Base-by-base conservation (phyloP, 1,140 invertebrate species). In the Parasteatoda tepidariorum region DNA sequence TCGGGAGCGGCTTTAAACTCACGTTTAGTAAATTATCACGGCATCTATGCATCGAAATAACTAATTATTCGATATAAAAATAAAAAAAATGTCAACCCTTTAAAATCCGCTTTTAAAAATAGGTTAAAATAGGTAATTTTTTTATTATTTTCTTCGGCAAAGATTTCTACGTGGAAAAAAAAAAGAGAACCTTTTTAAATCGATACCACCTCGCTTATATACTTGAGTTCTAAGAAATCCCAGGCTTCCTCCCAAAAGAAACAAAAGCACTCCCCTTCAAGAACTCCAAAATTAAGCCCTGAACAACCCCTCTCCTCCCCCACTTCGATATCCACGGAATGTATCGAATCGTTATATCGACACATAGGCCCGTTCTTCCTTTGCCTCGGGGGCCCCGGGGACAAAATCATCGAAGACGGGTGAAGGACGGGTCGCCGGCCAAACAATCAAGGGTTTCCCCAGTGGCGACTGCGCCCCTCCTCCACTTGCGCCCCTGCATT, bases 361-460 rank as follows among this genome's bases (percentile, higher is more conserved):
- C 30, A 64, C 61, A 64, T 28, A 7, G 9, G 31, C 13, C 26
- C 13, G 61, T 6, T 9, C n/a, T 15, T 11, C n/a, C 9, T 64
- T n/a, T 30, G 26, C 61, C 28, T n/a, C 26, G 61, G n/a, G 61
- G 61, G 26, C 61, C 28, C 30, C 26, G 61, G n/a, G 61, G 61
- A 26, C 61, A 64, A 64, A 64, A 64, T 64, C 61, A 64, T 64
- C 61, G 61, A 64, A 26, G 61, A 64, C 31, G 61, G 61, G 38
- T 24, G 31, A 64, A 26, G n/a, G 61, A 64, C 61, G 61, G 61
- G 61, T 64, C 61, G 61, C 61, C 61, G 31, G 61, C 61, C 61
- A 64, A 64, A 64, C 61, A 64, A 64, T 64, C 61, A 64, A 26
- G n/a, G 61, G 24, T 11, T n/a, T 64, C 61, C 61, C 61, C 28